Base-by-base conservation (phyloP, 2,888 invertebrate species). In the Fragum sueziense region DNA sequence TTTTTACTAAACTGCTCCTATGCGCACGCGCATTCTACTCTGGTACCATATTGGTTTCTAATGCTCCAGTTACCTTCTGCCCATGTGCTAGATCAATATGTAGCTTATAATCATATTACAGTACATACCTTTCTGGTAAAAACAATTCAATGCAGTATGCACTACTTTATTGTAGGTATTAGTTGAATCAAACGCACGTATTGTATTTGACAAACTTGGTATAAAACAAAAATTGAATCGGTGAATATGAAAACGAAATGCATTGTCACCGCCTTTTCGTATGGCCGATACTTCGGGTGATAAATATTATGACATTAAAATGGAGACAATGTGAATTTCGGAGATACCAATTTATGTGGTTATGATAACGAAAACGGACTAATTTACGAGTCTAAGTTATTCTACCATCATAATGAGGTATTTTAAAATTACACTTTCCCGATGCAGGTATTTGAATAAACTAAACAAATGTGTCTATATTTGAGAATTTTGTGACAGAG, bases 341-440 rank as follows among this genome's bases (percentile, higher is more conserved):
- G 65, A 41, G 65, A 65, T 65, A 65, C 34, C 14, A 22, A 31
- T 22, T 65, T 41, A 65, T 65, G 65, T 11, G 41, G 25, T 65
- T 65, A 41, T 65, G 27, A 65, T 65, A 41, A 65, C 65, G 6
- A 65, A 65, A 65, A 41, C 27, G 37, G 41, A 27, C 65, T 65
- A 2, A 22, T 22, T 57, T 57, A 14, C 2, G 57, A 11, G n/a
- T 11, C 9, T 57, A 27, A 27, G n/a, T n/a, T n/a, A n/a, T n/a
- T n/a, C n/a, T n/a, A 57, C 25, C 3, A 4, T 22, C 25, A 27
- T 57, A 11, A 11, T 3, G 29, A 6, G 57, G 25, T 1, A 7
- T 22, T 11, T 57, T n/a, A 27, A 25, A 20, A 25, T 57, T 29
- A 20, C 29, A 22, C 20, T 22, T 6, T 22, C n/a, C 20, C 20